Percentiles rank a stretch among this genome's conserved stretches.
Conservation (phyloP, 1,140 invertebrate species). For the Drosophila ficusphila region DNA sequence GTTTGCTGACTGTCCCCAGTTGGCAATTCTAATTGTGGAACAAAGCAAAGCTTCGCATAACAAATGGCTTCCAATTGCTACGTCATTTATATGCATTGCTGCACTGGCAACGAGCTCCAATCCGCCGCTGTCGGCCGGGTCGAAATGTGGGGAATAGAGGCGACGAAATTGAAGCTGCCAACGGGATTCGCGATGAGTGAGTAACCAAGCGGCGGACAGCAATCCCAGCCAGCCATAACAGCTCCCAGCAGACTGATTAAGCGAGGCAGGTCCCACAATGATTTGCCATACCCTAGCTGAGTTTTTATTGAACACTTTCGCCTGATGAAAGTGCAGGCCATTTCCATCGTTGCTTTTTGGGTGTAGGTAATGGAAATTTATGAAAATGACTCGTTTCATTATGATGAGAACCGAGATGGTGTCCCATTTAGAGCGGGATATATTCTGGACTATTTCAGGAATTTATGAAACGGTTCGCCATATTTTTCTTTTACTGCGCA, state of each 20-base stretch:
- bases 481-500: not conserved
- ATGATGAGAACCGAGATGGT: conserved; percentile 16
- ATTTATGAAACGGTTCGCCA: conserved; percentile 17
- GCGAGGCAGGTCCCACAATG: conserved; percentile 33
- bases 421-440: not conserved
- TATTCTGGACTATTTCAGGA: not conserved
- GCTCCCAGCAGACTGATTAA: conserved; percentile 68
- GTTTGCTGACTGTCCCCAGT: conserved; percentile 27
- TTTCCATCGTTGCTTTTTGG: conserved; percentile 3
- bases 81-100: conserved; percentile 75
- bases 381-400: conserved; percentile 32
- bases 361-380: conserved; percentile 35
- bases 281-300: conserved; percentile 26
- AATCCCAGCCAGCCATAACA: conserved; percentile 48
- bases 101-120: conserved; percentile 37
- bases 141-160: conserved; percentile 40
- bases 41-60: conserved; percentile 50
- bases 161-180: conserved; percentile 74
- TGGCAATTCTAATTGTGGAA: conserved; percentile 53
- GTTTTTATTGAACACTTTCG: conserved; percentile 24
- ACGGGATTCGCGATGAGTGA: conserved; percentile 18
- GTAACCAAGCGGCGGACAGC: conserved; percentile 14
- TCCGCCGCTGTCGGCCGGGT: not conserved
- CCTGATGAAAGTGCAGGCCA: conserved; percentile 33
- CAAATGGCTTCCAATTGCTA: conserved; percentile 59